Conservation (phyloP, 2,797 vertebrate species). For the Peromyscus melanophrys region DNA sequence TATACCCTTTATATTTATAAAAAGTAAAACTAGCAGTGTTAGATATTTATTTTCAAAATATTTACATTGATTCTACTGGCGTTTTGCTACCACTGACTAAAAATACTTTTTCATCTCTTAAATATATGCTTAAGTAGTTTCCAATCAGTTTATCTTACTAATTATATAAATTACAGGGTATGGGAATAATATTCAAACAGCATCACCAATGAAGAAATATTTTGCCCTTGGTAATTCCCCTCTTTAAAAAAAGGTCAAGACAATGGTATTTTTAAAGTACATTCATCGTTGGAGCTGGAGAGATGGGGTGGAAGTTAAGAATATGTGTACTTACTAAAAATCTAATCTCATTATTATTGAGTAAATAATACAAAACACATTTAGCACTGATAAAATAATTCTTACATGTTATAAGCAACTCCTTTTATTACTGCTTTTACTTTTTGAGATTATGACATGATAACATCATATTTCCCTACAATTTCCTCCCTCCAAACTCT, state of each 20-base stretch:
- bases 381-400: not conserved
- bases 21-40: not conserved
- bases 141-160: not conserved
- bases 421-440: not conserved
- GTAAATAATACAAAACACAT: not conserved
- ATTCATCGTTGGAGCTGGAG: not conserved
- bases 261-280: not conserved
- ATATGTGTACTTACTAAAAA: not conserved
- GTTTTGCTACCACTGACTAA: not conserved
- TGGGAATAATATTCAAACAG: slow-evolving; percentile 9
- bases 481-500: not conserved
- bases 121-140: not conserved
- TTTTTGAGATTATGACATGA: not conserved
- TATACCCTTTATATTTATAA: not conserved
- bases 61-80: not conserved
- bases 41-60: not conserved
- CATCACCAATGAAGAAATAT: not conserved
- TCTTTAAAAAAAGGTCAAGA: not conserved
- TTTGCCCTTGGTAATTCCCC: not conserved
- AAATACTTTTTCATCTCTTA: not conserved
- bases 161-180: not conserved
- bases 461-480: not conserved
- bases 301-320: not conserved
- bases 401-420: not conserved
- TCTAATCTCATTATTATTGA: not conserved